These are phyloP conservation scores for Colletes collaris DNA, from an alignment of 2,888 invertebrate species.

Conservation along the genomic window DNA sequence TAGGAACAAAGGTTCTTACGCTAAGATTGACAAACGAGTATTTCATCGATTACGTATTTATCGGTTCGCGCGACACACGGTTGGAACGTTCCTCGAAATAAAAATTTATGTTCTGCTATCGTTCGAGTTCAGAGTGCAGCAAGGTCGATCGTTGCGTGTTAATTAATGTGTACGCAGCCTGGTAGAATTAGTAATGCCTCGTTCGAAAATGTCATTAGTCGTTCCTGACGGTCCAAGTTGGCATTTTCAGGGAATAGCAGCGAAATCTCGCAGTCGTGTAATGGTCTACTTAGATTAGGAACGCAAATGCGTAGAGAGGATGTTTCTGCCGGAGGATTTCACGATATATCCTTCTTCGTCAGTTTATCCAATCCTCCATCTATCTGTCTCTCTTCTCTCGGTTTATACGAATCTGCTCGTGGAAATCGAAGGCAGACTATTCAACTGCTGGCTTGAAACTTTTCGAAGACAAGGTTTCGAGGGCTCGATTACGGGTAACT, in stretches of 20 bases:
- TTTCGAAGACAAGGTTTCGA: conserved; percentile 58
- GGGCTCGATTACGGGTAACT: conserved; percentile 55
- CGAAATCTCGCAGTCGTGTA: conserved; percentile 48
- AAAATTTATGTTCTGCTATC: too few relatives aligned
- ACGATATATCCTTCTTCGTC: conserved; percentile 11
- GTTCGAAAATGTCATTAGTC: conserved; percentile 59
- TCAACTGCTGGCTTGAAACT: conserved; percentile 44
- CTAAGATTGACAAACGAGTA: too few relatives aligned
- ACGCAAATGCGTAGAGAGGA: conserved; percentile 52
- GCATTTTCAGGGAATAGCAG: conserved; percentile 34
- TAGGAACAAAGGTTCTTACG: too few relatives aligned
- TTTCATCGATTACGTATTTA: too few relatives aligned
- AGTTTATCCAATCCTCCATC: background rate
- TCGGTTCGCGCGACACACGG: too few relatives aligned
- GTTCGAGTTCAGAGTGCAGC: too few relatives aligned
- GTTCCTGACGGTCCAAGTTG: conserved; percentile 39
- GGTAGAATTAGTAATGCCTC: conserved; percentile 56
- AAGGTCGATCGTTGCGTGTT: too few relatives aligned
- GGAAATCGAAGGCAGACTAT: conserved; percentile 30
- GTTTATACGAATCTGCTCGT: conserved; percentile 2
- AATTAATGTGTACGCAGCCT: conserved; percentile 15
- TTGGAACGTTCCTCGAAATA: too few relatives aligned
- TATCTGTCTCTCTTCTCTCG: conserved; percentile 10
- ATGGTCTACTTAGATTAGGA: conserved; percentile 56
- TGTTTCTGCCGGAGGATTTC: conserved; percentile 61